Conservation (phyloP, 2,797 vertebrate genomes). For the Acrossocheilus fasciatus region DNA sequence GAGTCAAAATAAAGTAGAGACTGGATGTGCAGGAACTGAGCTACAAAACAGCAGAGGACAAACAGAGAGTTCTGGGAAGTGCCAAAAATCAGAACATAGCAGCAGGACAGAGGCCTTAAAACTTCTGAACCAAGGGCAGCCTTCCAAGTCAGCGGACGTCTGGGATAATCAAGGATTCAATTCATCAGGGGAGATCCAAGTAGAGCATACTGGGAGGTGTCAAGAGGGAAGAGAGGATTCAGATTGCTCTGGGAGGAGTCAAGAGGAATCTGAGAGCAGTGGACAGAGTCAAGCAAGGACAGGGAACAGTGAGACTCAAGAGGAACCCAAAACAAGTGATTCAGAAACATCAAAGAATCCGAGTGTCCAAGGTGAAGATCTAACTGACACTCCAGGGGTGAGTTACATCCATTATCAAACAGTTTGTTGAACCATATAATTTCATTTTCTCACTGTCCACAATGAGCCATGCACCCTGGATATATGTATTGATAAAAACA, state of each 20-base stretch:
- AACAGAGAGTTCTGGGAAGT: conserved; percentile 26
- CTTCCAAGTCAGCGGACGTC: conserved; percentile 6
- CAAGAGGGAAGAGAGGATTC: background rate
- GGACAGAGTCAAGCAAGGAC: conserved; percentile 36
- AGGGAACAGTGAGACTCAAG: background rate
- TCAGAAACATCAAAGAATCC: conserved; percentile 32
- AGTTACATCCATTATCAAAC: conserved; percentile 49
- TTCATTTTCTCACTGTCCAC: background rate
- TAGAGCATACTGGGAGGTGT: conserved; percentile 23
- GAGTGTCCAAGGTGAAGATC: conserved; percentile 36
- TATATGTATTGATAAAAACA: conserved; percentile 4
- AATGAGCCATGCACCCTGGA: conserved; percentile 4
- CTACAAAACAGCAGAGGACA: conserved; percentile 3
- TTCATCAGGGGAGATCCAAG: background rate
- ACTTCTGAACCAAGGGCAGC: conserved; percentile 8
- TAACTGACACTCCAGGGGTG: conserved; percentile 60
- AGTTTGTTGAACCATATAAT: conserved; percentile 43
- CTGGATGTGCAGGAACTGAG: conserved; percentile 32
- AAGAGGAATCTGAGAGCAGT: conserved; percentile 32
- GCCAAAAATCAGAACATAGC: conserved; percentile 22
- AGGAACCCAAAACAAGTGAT: conserved; percentile 22
- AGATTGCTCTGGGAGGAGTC: conserved; percentile 24
- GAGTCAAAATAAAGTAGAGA: conserved; percentile 18
- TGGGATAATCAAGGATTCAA: conserved; percentile 27
- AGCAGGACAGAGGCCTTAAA: conserved; percentile 25